phyloP scores from a whole-genome alignment of 2,888 invertebrate genomes.

The Esperia sulphurella region DNA sequence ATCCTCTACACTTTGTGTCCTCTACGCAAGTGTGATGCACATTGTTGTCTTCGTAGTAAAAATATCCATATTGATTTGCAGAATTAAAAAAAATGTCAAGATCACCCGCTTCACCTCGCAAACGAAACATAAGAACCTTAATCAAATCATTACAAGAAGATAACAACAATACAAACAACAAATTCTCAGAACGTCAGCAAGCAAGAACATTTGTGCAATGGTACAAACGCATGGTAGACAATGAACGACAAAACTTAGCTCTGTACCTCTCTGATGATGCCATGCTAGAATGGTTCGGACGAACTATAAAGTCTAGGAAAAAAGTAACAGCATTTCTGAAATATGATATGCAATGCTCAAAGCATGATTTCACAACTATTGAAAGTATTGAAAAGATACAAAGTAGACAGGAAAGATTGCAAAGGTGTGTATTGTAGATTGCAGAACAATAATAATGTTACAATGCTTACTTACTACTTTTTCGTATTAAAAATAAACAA shows the following conservation, averaged over 20 bases:
- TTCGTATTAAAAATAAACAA: not conserved
- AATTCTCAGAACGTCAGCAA: conserved; percentile 41
- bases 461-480: not conserved
- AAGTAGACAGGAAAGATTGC: conserved; percentile 33
- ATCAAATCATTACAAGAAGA: conserved; percentile 32
- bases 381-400: conserved; percentile 58
- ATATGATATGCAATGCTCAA: conserved; percentile 71
- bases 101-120: conserved; percentile 33
- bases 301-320: conserved; percentile 78
- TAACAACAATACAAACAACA: conserved; percentile 39
- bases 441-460: not conserved
- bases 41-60: too few relatives aligned
- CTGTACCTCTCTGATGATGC: conserved; percentile 73
- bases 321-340: conserved; percentile 79
- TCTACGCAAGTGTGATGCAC: too few relatives aligned
- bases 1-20: too few relatives aligned
- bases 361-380: conserved; percentile 70
- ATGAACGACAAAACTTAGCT: conserved; percentile 66
- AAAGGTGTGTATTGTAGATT: conserved; percentile 42
- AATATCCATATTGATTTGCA: not conserved
- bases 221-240: conserved; percentile 72
- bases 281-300: conserved; percentile 82
- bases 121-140: conserved; percentile 29
- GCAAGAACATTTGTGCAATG: conserved; percentile 65
- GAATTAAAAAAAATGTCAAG: conserved; percentile 36